Evolutionary conservation across 2,888 invertebrate genomes (phyloP).

Genomic region (Axea sp.): DNA sequence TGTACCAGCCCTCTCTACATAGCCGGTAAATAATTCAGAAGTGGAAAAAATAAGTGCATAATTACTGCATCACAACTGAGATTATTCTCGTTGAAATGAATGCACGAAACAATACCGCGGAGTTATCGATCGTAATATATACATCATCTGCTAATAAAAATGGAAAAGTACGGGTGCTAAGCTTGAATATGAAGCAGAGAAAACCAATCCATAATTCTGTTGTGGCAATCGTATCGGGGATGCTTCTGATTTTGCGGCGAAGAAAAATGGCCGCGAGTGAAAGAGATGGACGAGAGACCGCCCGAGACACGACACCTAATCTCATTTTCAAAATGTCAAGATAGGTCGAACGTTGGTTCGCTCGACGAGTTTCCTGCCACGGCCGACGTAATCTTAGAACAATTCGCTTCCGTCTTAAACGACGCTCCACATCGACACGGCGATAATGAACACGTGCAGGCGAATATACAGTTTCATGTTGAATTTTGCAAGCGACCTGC

Average conservation of each 20-base stretch:
- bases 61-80: constrained; percentile 13
- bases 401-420: constrained; percentile 55
- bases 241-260: constrained; percentile 15
- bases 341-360: constrained; percentile 30
- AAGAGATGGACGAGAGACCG: constrained; percentile 50
- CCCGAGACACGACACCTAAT: constrained; percentile 49
- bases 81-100: constrained; percentile 16
- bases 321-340: constrained; percentile 55
- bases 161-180: constrained; percentile 4
- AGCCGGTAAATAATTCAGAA: constrained; percentile 23
- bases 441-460: constrained; percentile 56
- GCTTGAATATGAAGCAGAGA: constrained; percentile 5
- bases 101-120: neutral
- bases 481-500: neutral
- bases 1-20: too few relatives aligned
- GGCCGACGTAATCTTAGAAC: constrained; percentile 54
- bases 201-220: constrained; percentile 31
- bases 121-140: constrained; percentile 19
- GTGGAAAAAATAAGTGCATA: constrained; percentile 33
- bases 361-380: constrained; percentile 23
- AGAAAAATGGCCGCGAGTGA: constrained; percentile 43
- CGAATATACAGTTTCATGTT: constrained; percentile 29
- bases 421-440: constrained; percentile 52
- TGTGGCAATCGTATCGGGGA: constrained; percentile 5
- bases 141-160: constrained; percentile 7